Base-by-base conservation (phyloP, 2,113 vertebrate species). In the Hydrolagus affinis region DNA sequence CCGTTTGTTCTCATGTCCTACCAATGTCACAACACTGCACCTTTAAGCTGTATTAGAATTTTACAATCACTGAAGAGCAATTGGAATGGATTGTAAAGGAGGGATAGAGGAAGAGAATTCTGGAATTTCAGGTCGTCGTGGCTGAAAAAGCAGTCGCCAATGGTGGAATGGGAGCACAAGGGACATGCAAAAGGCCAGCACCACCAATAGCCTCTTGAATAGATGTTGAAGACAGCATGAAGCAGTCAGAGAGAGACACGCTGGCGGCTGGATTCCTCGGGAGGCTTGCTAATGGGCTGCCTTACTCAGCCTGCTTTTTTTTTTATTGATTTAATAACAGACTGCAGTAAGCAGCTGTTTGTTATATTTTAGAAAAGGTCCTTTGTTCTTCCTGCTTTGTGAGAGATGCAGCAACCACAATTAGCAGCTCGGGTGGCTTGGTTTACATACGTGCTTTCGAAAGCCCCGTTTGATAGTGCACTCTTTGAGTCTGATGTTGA, bases 311-410 rank as follows among this genome's bases (percentile, higher is more conserved):
- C 23, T 78, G 57, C 75, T n/a, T 28, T 60, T 44, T 6, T 44
- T 44, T 44, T 44, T 44, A 44, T 44, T 44, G 44, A 44, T 44
- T 83, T 66, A 83, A 66, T 83, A 25, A 66, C 30, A 66, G 25
- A 66, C 60, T 19, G 11, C 23, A 10, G 62, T 83, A 83, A 66
- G 66, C 77, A 66, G 77, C 77, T 83, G 77, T 64, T 83, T 23
- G 28, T 30, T 66, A 19, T 28, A 64, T 44, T 44, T 44, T 44
- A 3, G 6, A 44, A 44, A 44, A 30, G 28, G 25, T 15, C 2
- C 59, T 66, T 83, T 83, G 23, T 15, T 30, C 23, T 28, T 32
- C 11, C 25, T 17, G 15, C 57, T 83, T 59, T 64, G 76, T 83
- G 60, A 28, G 60, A 83, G 25, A 17, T 83, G 6, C 2, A 83